A percentile compares a stretch with the other conserved stretches of the same genome.
Conservation (phyloP, 2,113 vertebrate genomes). For the Megatriorchis doriae region DNA sequence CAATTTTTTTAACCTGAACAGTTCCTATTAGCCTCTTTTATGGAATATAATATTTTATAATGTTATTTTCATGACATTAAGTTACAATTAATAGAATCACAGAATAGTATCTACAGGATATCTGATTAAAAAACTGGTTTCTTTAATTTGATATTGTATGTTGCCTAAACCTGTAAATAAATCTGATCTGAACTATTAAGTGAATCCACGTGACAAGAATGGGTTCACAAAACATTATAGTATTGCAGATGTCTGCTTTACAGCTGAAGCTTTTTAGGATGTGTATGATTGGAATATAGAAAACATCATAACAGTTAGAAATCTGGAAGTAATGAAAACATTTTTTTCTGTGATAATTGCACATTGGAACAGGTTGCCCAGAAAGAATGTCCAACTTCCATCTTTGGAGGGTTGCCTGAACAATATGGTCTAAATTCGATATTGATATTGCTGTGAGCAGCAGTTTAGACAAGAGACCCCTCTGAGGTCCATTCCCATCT, state of each 20-base stretch:
- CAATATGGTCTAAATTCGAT: neutral
- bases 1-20: neutral
- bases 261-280: neutral
- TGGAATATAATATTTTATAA: neutral
- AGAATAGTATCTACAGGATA: neutral
- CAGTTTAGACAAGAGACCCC: neutral
- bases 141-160: neutral
- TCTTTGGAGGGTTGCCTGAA: neutral
- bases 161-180: neutral
- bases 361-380: neutral
- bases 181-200: neutral
- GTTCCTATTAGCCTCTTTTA: neutral
- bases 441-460: neutral
- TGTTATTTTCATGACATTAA: neutral
- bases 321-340: neutral
- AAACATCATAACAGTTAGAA: neutral
- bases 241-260: neutral
- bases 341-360: neutral
- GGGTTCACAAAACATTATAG: neutral
- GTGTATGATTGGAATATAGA: neutral
- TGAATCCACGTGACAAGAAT: neutral
- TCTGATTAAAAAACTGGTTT: neutral
- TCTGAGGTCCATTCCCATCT: neutral
- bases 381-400: neutral
- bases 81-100: neutral